Evolutionary conservation across 2,797 vertebrate species (phyloP).

Genomic region (Borostomias antarcticus): DNA sequence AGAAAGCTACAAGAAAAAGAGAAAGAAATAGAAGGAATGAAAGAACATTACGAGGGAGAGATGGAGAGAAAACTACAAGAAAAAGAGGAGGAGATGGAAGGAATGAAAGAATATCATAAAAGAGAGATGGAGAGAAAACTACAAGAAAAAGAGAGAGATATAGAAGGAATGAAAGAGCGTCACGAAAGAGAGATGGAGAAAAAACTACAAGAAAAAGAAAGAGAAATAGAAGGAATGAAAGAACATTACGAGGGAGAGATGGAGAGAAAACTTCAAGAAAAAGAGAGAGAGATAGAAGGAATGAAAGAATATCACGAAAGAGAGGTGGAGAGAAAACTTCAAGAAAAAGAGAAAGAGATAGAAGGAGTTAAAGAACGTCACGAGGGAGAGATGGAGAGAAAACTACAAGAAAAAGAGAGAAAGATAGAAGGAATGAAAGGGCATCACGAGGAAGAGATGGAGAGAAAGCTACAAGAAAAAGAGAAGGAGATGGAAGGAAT

Average conservation of each 20-base stretch:
- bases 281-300: too few species aligned
- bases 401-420: constrained; percentile 33
- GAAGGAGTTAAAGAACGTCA: constrained; percentile 21
- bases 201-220: neutral
- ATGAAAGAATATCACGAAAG: neutral
- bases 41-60: constrained; percentile 33
- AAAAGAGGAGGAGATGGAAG: constrained; percentile 39
- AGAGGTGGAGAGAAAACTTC: constrained; percentile 3
- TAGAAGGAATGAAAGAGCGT: constrained; percentile 38
- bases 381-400: constrained; percentile 26
- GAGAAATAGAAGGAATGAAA: neutral
- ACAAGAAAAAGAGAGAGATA: constrained; percentile 41
- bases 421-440: constrained; percentile 32
- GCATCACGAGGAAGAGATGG: constrained; percentile 31
- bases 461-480: constrained; percentile 13
- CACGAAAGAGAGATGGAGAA: constrained; percentile 25
- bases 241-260: neutral
- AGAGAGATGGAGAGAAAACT: constrained; percentile 45
- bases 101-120: too few species aligned
- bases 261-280: neutral
- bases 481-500: constrained; percentile 29
- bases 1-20: constrained; percentile 32
- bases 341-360: constrained; percentile 47
- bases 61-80: constrained; percentile 32
- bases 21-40: constrained; percentile 25